Evolutionary conservation across 2,888 invertebrate genomes (phyloP).

Genomic region (Parnassius mnemosyne): DNA sequence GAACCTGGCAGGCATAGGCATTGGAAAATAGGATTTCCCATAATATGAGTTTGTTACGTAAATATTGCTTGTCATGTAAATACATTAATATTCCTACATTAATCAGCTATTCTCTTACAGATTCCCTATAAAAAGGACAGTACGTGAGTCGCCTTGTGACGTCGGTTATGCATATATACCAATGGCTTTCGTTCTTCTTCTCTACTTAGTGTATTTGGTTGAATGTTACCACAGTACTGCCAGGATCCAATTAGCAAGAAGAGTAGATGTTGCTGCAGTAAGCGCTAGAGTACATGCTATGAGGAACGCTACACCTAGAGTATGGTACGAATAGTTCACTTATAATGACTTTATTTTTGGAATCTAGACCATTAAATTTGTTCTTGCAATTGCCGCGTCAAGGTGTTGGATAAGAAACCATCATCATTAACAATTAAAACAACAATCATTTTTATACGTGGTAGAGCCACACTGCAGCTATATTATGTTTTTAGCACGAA

Average conservation of each 20-base stretch:
- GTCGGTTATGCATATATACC: conserved; percentile 92
- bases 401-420: too few relatives aligned
- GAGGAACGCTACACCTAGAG: conserved; percentile 85
- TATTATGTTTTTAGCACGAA: too few relatives aligned
- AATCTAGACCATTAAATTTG: not conserved
- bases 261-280: conserved; percentile 84
- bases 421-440: too few relatives aligned
- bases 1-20: too few relatives aligned
- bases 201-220: conserved; percentile 90
- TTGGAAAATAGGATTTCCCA: too few relatives aligned
- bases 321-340: conserved; percentile 81
- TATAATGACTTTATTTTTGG: not conserved
- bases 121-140: conserved; percentile 82
- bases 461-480: too few relatives aligned
- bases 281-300: conserved; percentile 83
- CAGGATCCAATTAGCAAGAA: conserved; percentile 83
- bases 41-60: too few relatives aligned
- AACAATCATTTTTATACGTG: too few relatives aligned
- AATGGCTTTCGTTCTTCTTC: conserved; percentile 87
- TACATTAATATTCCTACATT: too few relatives aligned
- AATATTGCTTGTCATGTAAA: too few relatives aligned
- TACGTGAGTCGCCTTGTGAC: conserved; percentile 87
- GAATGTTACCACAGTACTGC: conserved; percentile 92
- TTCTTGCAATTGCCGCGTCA: too few relatives aligned
- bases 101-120: conserved; percentile 47